Evolutionary conservation across 2,797 vertebrate genomes (phyloP), one percentile per base, ranked within the genome.

Genomic region (Acanthis flammea): DNA sequence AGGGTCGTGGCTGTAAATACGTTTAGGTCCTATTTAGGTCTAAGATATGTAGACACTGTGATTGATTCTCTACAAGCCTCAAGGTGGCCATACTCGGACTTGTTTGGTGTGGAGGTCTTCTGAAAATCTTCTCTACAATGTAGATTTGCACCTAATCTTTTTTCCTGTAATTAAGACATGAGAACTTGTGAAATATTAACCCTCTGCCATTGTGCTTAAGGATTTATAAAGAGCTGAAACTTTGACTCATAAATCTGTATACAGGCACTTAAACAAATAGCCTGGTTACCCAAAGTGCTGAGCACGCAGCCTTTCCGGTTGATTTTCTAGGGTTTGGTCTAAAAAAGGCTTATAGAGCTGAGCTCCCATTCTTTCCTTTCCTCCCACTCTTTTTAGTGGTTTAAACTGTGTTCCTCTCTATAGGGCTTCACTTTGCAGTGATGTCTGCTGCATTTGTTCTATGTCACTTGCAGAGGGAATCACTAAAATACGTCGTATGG

Each of bases 201-300:
- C 37, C 13, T 73, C 81, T 71, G 57, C 19, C 45, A 80, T 94
- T 80, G 42, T 54, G 47, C 65, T 65, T 68, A 58, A 90, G 75
- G 75, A 92, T 90, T 92, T 94, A 80, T 89, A 90, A 94, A 91
- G 82, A 93, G 70, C 42, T 94, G 61, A 76, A 92, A 79, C 71
- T 79, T 73, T 76, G 83, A 60, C 89, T 95, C 85, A 57, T 92
- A 92, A 91, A 90, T 94, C 90, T 88, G 68, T 74, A n/a, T 84
- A 89, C 51, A 94, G 35, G 87, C 93, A 86, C 79, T 96, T 94
- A 92, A 92, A 90, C 75, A 94, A 94, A 93, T 93, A 80, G 72
- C 84, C 91, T 92, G 85, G 85, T 86, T 91, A 91, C 87, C 78
- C 84, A 50, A 93, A 96, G 89, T 80, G 87, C 94, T 93, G 81